Evolutionary conservation across 2,888 invertebrate species (phyloP), one percentile per base, ranked within the genome.

Genomic region (Aspidiotus rigidus): DNA sequence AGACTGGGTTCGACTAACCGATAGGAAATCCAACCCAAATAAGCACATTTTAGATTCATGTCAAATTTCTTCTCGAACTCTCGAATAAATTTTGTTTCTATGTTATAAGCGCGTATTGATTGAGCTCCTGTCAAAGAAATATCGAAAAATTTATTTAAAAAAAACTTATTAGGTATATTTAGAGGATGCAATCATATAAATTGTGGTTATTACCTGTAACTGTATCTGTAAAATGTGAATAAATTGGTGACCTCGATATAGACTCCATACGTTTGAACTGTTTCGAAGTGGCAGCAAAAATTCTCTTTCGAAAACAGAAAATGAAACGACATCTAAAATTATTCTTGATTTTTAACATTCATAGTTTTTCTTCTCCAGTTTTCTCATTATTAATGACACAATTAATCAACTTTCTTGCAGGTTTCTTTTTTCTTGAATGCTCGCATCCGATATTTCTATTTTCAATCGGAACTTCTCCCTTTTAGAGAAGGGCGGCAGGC

Each of bases 191-290:
- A 15, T 28, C 28, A 53, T 16, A 16, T 55, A 13, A 2, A 9
- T 55, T 39, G 16, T 55, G 7, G 11, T 13, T 7, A 39, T 63
- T 64, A 73, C 81, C 81, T 3, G 90, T 89, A 62, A 98, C 87
- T 57, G 93, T 94, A 81, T 98, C 98, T 17, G 93, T 88, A 77
- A 98, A 96, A 80, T 96, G 96, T 9, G 95, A 94, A 80, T 94
- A 98, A 75, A 98, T 93, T 0, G 97, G 98, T 44, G 97, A 97
- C 69, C 95, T 84, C 1, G 93, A 92, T 0, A 95, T 87, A 0
- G 95, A 95, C 78, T 96, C 93, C 70, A 98, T 80, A 63, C 98
- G 84, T 80, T 96, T 96, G 74, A 98, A 79, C 78, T 98, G 97
- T 28, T 96, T 82, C 6, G 96, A 96, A 0, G 95, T 89, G 2